Evolutionary conservation across 2,797 vertebrate species (phyloP), one percentile per base, ranked within the genome.

Genomic region (Danio tinwini): DNA sequence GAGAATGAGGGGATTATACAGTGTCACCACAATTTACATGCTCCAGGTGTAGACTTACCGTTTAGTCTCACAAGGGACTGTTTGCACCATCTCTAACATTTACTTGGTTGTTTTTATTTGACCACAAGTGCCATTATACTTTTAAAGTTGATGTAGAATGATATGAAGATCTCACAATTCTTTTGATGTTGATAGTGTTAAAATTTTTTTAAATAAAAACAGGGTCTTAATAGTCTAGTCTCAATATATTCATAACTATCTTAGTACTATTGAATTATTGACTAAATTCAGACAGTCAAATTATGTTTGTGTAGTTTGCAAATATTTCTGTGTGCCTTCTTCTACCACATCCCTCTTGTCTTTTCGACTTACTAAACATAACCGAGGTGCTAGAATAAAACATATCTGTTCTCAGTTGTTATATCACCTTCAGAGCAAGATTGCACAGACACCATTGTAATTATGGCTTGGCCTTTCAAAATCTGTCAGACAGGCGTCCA

Each of bases 381-480:
- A 75, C 44, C 65, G 76, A 9, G 61, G 47, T 68, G 39, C 19
- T 75, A 65, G 72, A 78, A 74, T 80, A 76, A 84, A 81, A 75
- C 72, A 63, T 82, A 72, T 82, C 59, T 86, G 76, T 82, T 59
- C 50, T 65, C 9, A 44, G 45, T 85, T 82, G 82, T 85, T 85
- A 85, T 67, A 21, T 50, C 63, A 78, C 63, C 67, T 62, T 84
- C 80, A 85, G 86, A 85, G 83, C 53, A 59, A 86, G 78, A 85
- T 85, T 81, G 77, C 77, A 83, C 77, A 82, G 56, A 74, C 75
- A 77, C 45, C 55, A 11, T 39, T 72, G 71, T 86, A 85, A 84
- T 87, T 87, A 83, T 64, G 39, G 61, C 73, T 75, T 74, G 65
- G 65, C 64, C 55, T 81, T 82, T 84, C 70, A 82, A 83, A 83